These are phyloP conservation scores for Stictocephala bisonia DNA, from an alignment of 2,888 invertebrate species.

Conservation along the genomic window DNA sequence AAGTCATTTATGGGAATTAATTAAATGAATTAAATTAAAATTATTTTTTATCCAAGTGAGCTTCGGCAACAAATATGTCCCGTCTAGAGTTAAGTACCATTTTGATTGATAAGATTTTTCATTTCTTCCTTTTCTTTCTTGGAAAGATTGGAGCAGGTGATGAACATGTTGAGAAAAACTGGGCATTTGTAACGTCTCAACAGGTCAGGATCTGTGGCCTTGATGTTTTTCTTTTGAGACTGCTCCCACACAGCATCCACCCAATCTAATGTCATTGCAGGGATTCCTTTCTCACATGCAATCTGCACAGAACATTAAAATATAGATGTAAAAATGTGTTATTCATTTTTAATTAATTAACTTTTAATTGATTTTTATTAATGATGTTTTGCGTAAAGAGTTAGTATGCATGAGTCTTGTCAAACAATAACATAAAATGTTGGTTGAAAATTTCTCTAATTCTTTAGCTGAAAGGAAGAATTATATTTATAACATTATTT, in stretches of 20 bases:
- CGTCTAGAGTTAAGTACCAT: constrained; percentile 69
- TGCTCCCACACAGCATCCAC: constrained; percentile 82
- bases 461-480: too few relatives aligned
- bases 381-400: too few relatives aligned
- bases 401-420: too few relatives aligned
- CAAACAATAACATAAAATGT: too few relatives aligned
- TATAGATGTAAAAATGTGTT: constrained; percentile 58
- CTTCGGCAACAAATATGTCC: neutral
- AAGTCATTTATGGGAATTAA: too few relatives aligned
- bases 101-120: constrained; percentile 74
- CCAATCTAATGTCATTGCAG: constrained; percentile 84
- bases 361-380: neutral
- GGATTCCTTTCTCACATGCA: constrained; percentile 75
- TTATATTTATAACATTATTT: too few relatives aligned
- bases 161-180: constrained; percentile 80
- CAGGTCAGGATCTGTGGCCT: constrained; percentile 75
- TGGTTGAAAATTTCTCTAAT: too few relatives aligned
- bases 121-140: constrained; percentile 73
- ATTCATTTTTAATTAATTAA: neutral
- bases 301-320: constrained; percentile 67
- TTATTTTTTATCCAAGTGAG: neutral
- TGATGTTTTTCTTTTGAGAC: constrained; percentile 70
- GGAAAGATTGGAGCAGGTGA: constrained; percentile 82
- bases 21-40: neutral
- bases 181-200: constrained; percentile 75